Evolutionary conservation across 1,140 invertebrate species (phyloP), one percentile per base, ranked within the genome.

Genomic region (Drosophila ananassae): DNA sequence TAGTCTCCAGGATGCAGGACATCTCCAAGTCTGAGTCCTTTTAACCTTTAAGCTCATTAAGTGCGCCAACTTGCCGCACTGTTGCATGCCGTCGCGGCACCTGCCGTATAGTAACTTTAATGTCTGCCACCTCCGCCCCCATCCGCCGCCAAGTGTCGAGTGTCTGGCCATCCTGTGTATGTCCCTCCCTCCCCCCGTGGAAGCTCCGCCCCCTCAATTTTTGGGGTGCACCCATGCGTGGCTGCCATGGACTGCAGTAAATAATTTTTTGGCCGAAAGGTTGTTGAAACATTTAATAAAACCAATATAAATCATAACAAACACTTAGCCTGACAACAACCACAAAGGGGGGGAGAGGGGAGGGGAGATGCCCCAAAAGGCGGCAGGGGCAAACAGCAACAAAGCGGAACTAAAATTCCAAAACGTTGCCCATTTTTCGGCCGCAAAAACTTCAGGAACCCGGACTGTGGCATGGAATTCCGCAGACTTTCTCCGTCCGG

Each of bases 231-330:
- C 66, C 56, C 63, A 60, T 73, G 80, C 77, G 75, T 68, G n/a
- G 41, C 58, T 68, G 37, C 28, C 53, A 48, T 5, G 50, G 64
- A 24, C 75, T 62, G 83, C 83, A 87, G 83, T 89, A 89, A 87
- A 89, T 89, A 87, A 85, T 85, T 89, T 79, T 85, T 21, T 69
- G 69, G 82, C 79, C 76, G 76, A 83, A 87, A 87, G 83, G 79
- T 87, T 87, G 83, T 87, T 89, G 83, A 87, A 87, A 87, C 83
- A 87, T 87, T 87, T 87, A 87, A 87, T 87, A 87, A 87, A 89
- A 87, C 83, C 83, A 82, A 87, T 87, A 87, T 87, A 87, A 87
- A 87, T 87, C 83, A 87, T 85, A 85, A 87, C 82, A 85, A 85
- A 85, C 82, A 85, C 82, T 85, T 85, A 85, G 82, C 82, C 73